Percentiles rank a stretch among this genome's conserved stretches.
phyloP scores from a whole-genome alignment of 2,797 vertebrate genomes.

The Podarcis lilfordi region DNA sequence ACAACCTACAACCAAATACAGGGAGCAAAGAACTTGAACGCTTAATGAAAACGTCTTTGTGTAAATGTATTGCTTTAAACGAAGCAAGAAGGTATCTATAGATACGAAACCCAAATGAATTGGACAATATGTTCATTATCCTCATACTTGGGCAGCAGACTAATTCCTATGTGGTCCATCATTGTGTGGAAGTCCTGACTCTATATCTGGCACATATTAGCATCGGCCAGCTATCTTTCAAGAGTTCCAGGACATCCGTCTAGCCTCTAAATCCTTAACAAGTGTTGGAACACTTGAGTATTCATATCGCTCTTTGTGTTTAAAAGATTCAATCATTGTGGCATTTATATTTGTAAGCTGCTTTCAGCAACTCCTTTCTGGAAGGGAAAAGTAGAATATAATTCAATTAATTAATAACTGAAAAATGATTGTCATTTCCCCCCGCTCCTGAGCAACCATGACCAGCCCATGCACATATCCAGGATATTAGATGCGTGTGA shows the following conservation, averaged over 20 bases:
- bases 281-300: background rate
- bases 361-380: too few species aligned
- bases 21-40: slow-evolving; percentile 69
- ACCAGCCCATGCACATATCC: background rate
- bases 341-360: too few species aligned
- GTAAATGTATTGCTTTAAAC: background rate
- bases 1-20: slow-evolving; percentile 68
- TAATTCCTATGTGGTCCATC: background rate
- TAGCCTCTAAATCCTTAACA: background rate
- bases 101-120: background rate
- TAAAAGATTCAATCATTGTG: too few species aligned
- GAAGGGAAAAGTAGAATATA: too few species aligned
- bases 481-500: too few species aligned
- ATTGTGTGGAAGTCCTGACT: background rate
- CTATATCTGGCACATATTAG: background rate
- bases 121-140: background rate
- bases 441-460: background rate
- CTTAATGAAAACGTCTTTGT: slow-evolving; percentile 61
- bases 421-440: background rate
- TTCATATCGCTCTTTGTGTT: too few species aligned
- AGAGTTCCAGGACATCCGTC: background rate
- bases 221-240: background rate
- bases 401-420: too few species aligned
- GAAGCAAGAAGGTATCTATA: slow-evolving; percentile 18
- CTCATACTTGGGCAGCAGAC: background rate